Base-by-base conservation (phyloP, 37 sponge, comb jelly and placozoan species). In the Spongia lamella region DNA sequence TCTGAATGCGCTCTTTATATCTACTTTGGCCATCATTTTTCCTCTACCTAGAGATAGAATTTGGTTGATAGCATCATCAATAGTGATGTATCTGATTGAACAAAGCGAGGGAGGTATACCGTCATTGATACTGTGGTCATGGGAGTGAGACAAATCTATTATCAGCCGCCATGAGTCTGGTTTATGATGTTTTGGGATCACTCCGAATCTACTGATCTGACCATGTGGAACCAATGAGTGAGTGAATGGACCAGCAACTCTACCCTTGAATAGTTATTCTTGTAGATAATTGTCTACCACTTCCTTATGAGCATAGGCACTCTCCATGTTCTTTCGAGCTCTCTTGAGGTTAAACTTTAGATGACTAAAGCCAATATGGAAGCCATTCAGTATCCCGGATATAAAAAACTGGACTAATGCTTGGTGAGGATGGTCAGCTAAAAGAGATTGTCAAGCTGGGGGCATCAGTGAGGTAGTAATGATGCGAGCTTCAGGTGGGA, bases 71-170 rank as follows among this genome's bases (percentile, higher is more conserved):
- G 64, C 55, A 0, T 53, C 17, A 20, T 80, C 81, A 1, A 80
- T 9, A 1, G 81, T 53, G 36, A 21, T 25, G 55, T 80, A 80
- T 11, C 64, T 29, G 55, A 80, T 13, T 3, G 81, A 80, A 56
- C 81, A 72, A 13, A 68, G 31, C 1, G 55, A 32, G 19, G 56
- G n/a, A 1, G 32, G 16, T 17, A 79, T 73, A 2, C 60, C 74
- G 21, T 37, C 40, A 15, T 73, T 73, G 39, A 73, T 39, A 61
- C 74, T 73, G 19, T 5, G 14, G 19, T 50, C 74, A 11, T 56
- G 27, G 1, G 74, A 61, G 43, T 54, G 55, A 1, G 74, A 73
- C 1, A 73, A 40, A 33, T 73, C 74, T 7, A 73, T 24, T 40
- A 73, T 73, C 1, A 73, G 74, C 2, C 74, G 9, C 74, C 74